Conservation (phyloP, 2,888 invertebrate genomes). For the Melanostoma scalare region DNA sequence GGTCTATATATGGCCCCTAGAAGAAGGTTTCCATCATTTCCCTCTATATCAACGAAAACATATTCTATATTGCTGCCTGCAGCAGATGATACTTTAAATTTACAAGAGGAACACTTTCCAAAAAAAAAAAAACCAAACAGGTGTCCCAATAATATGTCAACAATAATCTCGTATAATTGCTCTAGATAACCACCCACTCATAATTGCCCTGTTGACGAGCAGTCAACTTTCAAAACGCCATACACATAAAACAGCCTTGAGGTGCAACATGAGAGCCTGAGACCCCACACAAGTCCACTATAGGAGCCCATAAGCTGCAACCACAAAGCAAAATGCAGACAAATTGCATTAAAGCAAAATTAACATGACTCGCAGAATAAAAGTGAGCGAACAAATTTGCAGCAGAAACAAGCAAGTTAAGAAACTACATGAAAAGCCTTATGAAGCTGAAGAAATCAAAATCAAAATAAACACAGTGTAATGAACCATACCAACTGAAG, state of each 20-base stretch:
- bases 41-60: too few species aligned
- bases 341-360: slow-evolving; percentile 23
- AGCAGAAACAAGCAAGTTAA: slow-evolving; percentile 42
- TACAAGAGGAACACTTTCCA: slow-evolving; percentile 4
- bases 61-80: too few species aligned
- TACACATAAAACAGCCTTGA: slow-evolving; percentile 42
- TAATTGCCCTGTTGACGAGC: slow-evolving; percentile 56
- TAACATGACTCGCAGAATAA: slow-evolving; percentile 53
- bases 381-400: slow-evolving; percentile 21
- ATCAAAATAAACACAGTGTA: slow-evolving; percentile 26
- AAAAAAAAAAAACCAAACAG: slow-evolving; percentile 25
- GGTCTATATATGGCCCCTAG: too few species aligned
- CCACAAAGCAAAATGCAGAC: slow-evolving; percentile 31
- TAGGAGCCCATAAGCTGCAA: slow-evolving; percentile 3
- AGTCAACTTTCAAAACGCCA: slow-evolving; percentile 62
- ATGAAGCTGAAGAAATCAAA: slow-evolving; percentile 26
- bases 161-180: slow-evolving; percentile 45
- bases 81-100: too few species aligned
- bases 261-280: slow-evolving; percentile 17
- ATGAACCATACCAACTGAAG: slow-evolving; percentile 38
- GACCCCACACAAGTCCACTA: slow-evolving; percentile 33
- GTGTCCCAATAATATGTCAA: slow-evolving; percentile 53
- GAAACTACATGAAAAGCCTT: slow-evolving; percentile 51
- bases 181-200: slow-evolving; percentile 65
- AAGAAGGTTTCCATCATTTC: too few species aligned